Evolutionary conservation across 1,140 invertebrate species (phyloP), one percentile per base, ranked within the genome.

Genomic region (Zaprionus africanus): DNA sequence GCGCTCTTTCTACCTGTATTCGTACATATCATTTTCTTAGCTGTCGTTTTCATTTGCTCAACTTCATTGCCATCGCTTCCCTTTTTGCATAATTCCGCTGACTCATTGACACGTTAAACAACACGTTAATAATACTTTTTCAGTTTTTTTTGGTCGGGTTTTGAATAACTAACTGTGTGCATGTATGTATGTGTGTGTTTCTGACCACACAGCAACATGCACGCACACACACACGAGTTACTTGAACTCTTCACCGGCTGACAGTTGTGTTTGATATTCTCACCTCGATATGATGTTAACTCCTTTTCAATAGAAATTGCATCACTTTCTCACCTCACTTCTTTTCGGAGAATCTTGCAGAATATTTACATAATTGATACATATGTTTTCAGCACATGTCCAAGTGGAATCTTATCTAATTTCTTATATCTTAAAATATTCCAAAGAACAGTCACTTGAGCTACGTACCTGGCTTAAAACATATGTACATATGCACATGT

Each of bases 71-170:
- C 60, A 34, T 54, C 49, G 66, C 57, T 68, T 76, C 58, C 57
- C 69, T 83, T 82, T 87, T 74, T 62, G 56, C 74, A 75, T 83
- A 69, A 78, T 83, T 83, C 58, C 38, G 80, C 83, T 87, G 74
- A 81, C 78, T 88, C 69, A 90, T 74, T 74, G 59, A 31, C 61
- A 69, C 54, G 72, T 56, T 59, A 51, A 71, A 69, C 63, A 71
- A 69, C 63, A 69, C 58, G 67, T 41, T 76, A 26, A 62, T 76
- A 81, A 81, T 81, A 70, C 3, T 76, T 75, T 53, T 59, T 57
- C 49, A 9, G 22, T 62, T 54, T 53, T 34, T 46, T 17, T 43
- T 41, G 7, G n/a, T 56, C 11, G 36, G 28, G 41, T 34, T 31
- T 38, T 31, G 15, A 7, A 5, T 22, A 19, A 7, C 6, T 11